Evolutionary conservation across 2,888 invertebrate species (phyloP).

Genomic region (Sisyra nigra): DNA sequence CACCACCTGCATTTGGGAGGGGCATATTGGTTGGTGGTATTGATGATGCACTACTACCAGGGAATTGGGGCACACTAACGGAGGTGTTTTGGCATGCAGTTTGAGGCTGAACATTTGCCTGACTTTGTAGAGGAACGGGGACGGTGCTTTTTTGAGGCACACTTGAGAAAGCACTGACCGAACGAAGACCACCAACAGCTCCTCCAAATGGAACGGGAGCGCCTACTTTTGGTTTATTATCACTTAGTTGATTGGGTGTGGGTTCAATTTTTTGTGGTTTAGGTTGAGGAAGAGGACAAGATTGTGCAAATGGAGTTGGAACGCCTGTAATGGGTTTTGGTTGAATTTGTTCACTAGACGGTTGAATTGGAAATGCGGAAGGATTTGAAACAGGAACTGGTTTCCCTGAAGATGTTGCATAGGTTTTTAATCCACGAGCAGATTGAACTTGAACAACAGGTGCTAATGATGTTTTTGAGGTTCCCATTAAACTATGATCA

Average conservation of each 20-base stretch:
- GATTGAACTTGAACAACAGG: conserved; percentile 4
- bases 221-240: background rate
- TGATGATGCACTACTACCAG: conserved; percentile 1
- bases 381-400: conserved; percentile 2
- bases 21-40: conserved; percentile 8
- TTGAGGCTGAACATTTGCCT: conserved; percentile 5
- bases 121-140: background rate
- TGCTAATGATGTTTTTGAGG: background rate
- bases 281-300: background rate
- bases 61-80: conserved; percentile 10
- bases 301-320: background rate
- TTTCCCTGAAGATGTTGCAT: conserved; percentile 6
- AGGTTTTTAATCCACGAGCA: conserved; percentile 6
- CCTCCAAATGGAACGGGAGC: no score
- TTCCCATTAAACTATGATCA: background rate
- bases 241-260: background rate
- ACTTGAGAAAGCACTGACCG: conserved; percentile 2
- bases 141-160: background rate
- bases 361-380: background rate
- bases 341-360: background rate
- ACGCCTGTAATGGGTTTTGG: background rate
- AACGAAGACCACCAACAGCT: background rate
- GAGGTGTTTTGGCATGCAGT: background rate
- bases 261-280: no score
- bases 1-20: conserved; percentile 12